Evolutionary conservation across 2,888 invertebrate genomes (phyloP), one percentile per base, ranked within the genome.

Genomic region (Allacma fusca): DNA sequence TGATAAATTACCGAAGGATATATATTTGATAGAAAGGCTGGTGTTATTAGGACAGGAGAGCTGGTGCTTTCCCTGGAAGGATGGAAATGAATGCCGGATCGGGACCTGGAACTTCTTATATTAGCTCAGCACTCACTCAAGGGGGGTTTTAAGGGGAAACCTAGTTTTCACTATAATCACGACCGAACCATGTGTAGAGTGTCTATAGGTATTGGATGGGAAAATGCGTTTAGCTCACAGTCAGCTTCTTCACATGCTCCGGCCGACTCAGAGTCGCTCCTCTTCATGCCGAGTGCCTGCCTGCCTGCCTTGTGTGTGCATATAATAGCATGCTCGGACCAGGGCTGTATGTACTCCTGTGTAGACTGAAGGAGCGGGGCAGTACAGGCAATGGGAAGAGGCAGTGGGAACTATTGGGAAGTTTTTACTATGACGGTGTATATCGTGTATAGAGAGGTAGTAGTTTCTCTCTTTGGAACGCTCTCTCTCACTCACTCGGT

Each of bases 11-110:
- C n/a, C n/a, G n/a, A n/a, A n/a, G n/a, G n/a, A 29, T 19, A 50
- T 19, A 50, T 50, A 50, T 50, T 12, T n/a, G 16, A 50, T 16
- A 68, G 16, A 50, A 40, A 9, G 40, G 40, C 13, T 40, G n/a
- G n/a, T n/a, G n/a, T n/a, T n/a, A n/a, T n/a, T 50, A 50, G 50
- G 9, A 67, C 28, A 29, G 67, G 29, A 67, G 67, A 67, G 50
- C 50, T 50, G 9, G 50, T 50, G 50, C 50, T 50, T 50, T 68
- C 40, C 23, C 68, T 68, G 68, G 68, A 68, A 68, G 40, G 68
- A 43, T 68, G 68, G 68, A 40, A 40, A 28, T 28, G 40, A 68
- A 68, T 68, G 68, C 68, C 68, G 68, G 68, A 68, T 68, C 68
- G 68, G 68, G 34, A 26, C 23, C 62, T 62, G 62, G 62, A 62